A percentile compares a stretch with the other conserved stretches of the same genome.
Conservation (phyloP, 2,113 vertebrate genomes). For the Chaetodon auriga region DNA sequence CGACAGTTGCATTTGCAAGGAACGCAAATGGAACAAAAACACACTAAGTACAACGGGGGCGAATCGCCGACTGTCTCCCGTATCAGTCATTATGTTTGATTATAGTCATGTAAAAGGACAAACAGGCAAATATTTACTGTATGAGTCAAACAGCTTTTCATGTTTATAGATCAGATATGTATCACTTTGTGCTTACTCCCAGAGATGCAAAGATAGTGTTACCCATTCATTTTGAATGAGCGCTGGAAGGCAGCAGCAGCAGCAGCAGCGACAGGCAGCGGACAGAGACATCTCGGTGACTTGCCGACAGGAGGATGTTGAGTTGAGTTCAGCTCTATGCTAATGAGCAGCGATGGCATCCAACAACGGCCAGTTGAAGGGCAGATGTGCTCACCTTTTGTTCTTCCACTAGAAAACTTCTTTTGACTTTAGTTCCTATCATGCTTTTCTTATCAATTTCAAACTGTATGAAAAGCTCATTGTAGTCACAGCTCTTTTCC, state of each 20-base stretch:
- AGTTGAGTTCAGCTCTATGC: conserved; percentile 34
- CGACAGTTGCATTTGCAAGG: conserved; percentile 25
- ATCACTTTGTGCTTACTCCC: conserved; percentile 19
- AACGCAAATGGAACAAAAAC: neutral
- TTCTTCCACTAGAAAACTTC: conserved; percentile 29
- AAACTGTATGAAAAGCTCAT: conserved; percentile 15
- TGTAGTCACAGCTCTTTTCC: neutral
- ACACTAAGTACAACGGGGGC: neutral
- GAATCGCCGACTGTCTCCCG: neutral
- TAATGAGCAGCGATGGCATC: conserved; percentile 9
- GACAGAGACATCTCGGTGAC: conserved; percentile 8
- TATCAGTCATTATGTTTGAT: conserved; percentile 12
- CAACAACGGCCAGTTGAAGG: conserved; percentile 5
- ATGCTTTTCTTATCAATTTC: neutral
- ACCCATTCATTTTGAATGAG: conserved; percentile 26
- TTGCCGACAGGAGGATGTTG: conserved; percentile 6
- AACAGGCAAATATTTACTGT: conserved; percentile 18
- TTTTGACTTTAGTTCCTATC: conserved; percentile 16
- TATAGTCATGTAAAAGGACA: neutral
- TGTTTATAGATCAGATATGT: conserved; percentile 18
- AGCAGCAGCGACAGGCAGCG: neutral
- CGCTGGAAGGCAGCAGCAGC: conserved; percentile 8
- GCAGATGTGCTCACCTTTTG: conserved; percentile 31
- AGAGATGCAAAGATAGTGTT: neutral
- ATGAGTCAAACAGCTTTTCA: conserved; percentile 31